Percentiles rank a stretch among this genome's conserved stretches.
Evolutionary conservation across 2,888 invertebrate species (phyloP).

Genomic region (Rhagophthalmus giganteus): DNA sequence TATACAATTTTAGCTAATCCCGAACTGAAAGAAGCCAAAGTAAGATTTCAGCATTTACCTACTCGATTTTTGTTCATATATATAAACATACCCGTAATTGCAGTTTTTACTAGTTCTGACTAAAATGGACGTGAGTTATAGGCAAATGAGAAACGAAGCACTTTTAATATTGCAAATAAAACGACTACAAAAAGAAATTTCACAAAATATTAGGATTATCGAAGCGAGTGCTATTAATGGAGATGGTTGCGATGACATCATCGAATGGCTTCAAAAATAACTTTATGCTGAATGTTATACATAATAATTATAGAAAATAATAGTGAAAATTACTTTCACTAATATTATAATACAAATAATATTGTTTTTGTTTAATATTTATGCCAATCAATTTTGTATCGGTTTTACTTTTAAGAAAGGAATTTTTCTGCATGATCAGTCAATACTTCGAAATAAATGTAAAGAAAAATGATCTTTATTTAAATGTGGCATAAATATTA

Average conservation of each 20-base stretch:
- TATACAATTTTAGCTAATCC: conserved; percentile 79
- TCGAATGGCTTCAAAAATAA: conserved; percentile 58
- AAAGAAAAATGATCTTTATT: conserved; percentile 8
- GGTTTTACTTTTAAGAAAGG: conserved; percentile 24
- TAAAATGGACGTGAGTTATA: conserved; percentile 84
- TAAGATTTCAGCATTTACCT: conserved; percentile 45
- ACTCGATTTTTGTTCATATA: conserved; percentile 5
- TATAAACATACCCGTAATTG: conserved; percentile 37
- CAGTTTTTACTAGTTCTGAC: conserved; percentile 72
- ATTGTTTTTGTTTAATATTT: conserved; percentile 1
- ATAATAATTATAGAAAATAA: neutral
- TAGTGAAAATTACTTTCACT: conserved; percentile 33
- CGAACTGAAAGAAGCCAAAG: conserved; percentile 65
- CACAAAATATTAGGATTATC: conserved; percentile 67
- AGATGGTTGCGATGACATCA: conserved; percentile 68
- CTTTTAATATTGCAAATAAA: conserved; percentile 78
- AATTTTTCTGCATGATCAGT: conserved; percentile 20
- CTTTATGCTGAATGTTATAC: neutral
- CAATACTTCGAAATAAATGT: neutral
- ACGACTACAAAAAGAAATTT: conserved; percentile 69
- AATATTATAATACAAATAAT: conserved; percentile 8
- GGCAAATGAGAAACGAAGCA: conserved; percentile 86
- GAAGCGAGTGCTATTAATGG: conserved; percentile 77
- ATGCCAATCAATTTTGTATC: conserved; percentile 6
- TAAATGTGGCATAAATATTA: conserved; percentile 1